Evolutionary conservation across 2,888 invertebrate species (phyloP), one percentile per base, ranked within the genome.

Genomic region (Drosophila algonquin): DNA sequence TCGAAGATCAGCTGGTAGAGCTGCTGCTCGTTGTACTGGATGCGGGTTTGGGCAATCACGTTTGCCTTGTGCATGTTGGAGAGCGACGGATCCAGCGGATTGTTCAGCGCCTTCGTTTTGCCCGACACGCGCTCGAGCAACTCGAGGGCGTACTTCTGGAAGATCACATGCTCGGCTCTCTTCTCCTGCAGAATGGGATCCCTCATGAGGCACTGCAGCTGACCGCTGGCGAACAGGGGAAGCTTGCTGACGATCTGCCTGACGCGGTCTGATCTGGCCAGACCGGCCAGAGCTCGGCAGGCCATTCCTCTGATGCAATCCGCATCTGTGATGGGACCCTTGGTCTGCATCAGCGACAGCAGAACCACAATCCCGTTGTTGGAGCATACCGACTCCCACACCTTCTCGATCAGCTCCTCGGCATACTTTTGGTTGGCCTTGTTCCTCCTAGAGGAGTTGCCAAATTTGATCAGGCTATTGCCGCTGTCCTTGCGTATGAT

Each of bases 101-200:
- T 95, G 82, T 95, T 95, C 1, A 90, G 81, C 44, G 96, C 95
- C 81, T 96, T 97, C n/a, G 96, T 95, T 93, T 97, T 97, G 0
- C 98, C 98, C 2, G 97, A 97, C 0, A 99, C 96, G 0, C 96
- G 93, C 91, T 98, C 98, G 70, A 99, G 94, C 46, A 99, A 92
- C 87, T 98, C 97, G 12, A 97, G 92, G 0, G 98, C 98, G 91
- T 98, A 97, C 89, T 97, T 97, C 92, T 98, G 98, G 92, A 99
- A 99, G 92, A 96, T 95, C 0, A 98, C 97, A 92, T 99, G 99
- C 87, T 99, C 98, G 77, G 96, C 96, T 0, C 98, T 94, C 92
- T 98, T 98, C 92, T 99, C 99, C 93, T 98, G 98, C 1, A 99
- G 93, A 72, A 99, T 97, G 12, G 99, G 99, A 92, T 99, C 98